phyloP scores from a whole-genome alignment of 2,797 vertebrate species.

The Spondyliosoma cantharus region DNA sequence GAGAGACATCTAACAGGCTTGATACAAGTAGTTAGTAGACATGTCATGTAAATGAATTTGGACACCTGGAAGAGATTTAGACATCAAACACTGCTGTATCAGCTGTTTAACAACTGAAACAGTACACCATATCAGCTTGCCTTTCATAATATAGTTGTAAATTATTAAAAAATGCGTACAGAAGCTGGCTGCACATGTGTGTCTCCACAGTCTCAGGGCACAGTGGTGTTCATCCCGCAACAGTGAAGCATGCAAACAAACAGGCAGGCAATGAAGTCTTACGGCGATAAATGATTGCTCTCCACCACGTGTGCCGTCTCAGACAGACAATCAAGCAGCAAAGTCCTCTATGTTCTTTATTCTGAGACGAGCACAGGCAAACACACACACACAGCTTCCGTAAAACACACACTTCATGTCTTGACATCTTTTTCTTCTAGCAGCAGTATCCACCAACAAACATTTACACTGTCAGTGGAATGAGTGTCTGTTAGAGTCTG shows the following conservation, averaged over 20 bases:
- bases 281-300: constrained; percentile 9
- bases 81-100: constrained; percentile 50
- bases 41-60: constrained; percentile 50
- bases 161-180: background rate
- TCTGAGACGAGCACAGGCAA: constrained; percentile 23
- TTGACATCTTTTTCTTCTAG: constrained; percentile 52
- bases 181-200: background rate
- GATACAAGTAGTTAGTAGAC: constrained; percentile 44
- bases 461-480: constrained; percentile 59
- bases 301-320: constrained; percentile 27
- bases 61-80: constrained; percentile 66
- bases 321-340: constrained; percentile 36
- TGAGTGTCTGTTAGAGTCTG: constrained; percentile 22
- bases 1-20: constrained; percentile 38
- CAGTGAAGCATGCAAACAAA: constrained; percentile 28
- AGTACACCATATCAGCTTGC: background rate
- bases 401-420: constrained; percentile 46
- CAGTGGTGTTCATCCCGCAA: constrained; percentile 57
- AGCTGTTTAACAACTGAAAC: constrained; percentile 48
- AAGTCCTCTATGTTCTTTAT: constrained; percentile 16
- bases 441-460: constrained; percentile 65
- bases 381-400: constrained; percentile 37
- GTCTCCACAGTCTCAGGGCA: constrained; percentile 16
- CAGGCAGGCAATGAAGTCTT: background rate
- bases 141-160: background rate